Percentiles rank a stretch among this genome's conserved stretches.
Evolutionary conservation across 2,888 invertebrate species (phyloP).

Genomic region (Cerceris rybyensis): DNA sequence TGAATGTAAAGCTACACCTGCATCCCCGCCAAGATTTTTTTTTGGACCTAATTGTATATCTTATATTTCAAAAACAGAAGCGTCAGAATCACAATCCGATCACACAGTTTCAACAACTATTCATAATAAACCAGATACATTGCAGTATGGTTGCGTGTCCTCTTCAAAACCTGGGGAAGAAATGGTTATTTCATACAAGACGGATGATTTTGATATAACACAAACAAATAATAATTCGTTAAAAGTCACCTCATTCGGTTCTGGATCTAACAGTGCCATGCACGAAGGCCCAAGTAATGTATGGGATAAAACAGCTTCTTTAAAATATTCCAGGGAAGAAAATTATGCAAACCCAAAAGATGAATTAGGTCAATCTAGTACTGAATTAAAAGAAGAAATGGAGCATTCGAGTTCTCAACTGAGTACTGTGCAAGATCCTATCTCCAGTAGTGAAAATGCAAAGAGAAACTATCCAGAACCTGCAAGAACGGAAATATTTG

Average conservation of each 20-base stretch:
- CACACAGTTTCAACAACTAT: slow-evolving; percentile 53
- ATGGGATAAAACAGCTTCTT: slow-evolving; percentile 37
- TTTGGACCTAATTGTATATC: slow-evolving; percentile 80
- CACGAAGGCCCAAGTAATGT: slow-evolving; percentile 28
- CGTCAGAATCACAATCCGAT: slow-evolving; percentile 32
- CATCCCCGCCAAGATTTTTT: slow-evolving; percentile 77
- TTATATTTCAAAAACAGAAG: slow-evolving; percentile 68
- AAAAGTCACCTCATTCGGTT: slow-evolving; percentile 48
- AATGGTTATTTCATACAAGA: slow-evolving; percentile 36
- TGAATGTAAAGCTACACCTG: slow-evolving; percentile 49
- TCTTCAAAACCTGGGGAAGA: slow-evolving; percentile 60
- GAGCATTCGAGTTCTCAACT: slow-evolving; percentile 20
- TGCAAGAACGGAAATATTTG: slow-evolving; percentile 13
- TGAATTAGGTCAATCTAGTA: slow-evolving; percentile 10
- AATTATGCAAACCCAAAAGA: neutral
- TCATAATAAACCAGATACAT: slow-evolving; percentile 47
- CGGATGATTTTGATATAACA: slow-evolving; percentile 48
- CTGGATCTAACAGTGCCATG: slow-evolving; percentile 20
- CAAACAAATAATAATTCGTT: slow-evolving; percentile 67
- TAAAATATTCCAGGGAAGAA: slow-evolving; percentile 18
- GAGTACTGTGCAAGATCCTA: slow-evolving; percentile 34
- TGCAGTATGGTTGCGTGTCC: slow-evolving; percentile 63
- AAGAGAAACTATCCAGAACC: slow-evolving; percentile 8
- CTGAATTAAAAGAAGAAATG: slow-evolving; percentile 17
- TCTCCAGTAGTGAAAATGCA: slow-evolving; percentile 34